These are phyloP conservation scores for Champsocephalus gunnari DNA, from an alignment of 2,797 vertebrate genomes.

Conservation along the genomic window DNA sequence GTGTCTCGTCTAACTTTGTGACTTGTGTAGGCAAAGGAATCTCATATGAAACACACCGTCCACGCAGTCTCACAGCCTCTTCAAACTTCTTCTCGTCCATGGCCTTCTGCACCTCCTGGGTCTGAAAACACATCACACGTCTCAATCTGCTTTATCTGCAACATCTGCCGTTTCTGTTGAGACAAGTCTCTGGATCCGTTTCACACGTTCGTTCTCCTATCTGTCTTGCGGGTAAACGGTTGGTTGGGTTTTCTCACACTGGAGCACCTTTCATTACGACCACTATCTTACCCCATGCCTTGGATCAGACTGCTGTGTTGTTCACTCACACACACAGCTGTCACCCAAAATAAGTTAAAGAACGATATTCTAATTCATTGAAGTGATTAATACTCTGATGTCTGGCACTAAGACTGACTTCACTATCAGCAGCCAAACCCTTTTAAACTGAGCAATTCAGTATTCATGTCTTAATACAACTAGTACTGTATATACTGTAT, in stretches of 20 bases:
- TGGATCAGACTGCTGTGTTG: too few relatives aligned
- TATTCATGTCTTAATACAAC: too few relatives aligned
- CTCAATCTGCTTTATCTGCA: background rate
- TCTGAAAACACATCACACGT: constrained; percentile 79
- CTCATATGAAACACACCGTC: constrained; percentile 81
- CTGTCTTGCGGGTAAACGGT: too few relatives aligned
- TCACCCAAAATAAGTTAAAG: too few relatives aligned
- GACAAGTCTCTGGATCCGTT: background rate
- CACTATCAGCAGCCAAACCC: too few relatives aligned
- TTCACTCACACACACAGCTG: too few relatives aligned
- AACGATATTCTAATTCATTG: too few relatives aligned
- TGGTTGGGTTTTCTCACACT: background rate
- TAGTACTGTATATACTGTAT: too few relatives aligned
- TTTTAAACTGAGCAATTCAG: too few relatives aligned
- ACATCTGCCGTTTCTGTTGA: background rate
- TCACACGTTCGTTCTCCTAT: background rate
- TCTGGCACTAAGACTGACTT: too few relatives aligned
- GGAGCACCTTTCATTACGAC: background rate
- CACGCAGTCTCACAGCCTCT: constrained; percentile 93
- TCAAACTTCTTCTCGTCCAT: constrained; percentile 96
- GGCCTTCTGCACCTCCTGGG: constrained; percentile 96
- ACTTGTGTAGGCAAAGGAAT: background rate
- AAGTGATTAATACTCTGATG: too few relatives aligned
- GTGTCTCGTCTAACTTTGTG: background rate
- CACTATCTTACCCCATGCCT: too few relatives aligned